Conservation (phyloP, 2,888 invertebrate species). For the Lysandra coridon region DNA sequence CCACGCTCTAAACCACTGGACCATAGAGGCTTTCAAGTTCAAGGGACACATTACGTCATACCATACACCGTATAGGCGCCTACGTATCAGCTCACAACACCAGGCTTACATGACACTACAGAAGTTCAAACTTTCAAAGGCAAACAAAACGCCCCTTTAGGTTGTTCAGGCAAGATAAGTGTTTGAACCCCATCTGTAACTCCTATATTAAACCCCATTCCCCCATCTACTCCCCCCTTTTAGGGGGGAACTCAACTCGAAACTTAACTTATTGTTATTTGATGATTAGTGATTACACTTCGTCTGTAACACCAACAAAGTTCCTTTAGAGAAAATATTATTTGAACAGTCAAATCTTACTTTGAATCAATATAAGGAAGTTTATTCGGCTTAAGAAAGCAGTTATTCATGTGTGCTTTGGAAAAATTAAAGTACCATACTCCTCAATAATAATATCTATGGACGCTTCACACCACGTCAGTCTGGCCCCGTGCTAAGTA, state of each 20-base stretch:
- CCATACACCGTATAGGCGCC: too few species aligned
- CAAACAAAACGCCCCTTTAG: slow-evolving; percentile 9
- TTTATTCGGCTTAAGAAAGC: not conserved
- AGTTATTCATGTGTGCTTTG: too few species aligned
- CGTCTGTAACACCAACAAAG: not conserved
- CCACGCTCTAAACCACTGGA: too few species aligned
- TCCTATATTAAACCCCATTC: too few species aligned
- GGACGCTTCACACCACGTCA: too few species aligned
- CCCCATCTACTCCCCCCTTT: not conserved
- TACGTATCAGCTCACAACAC: not conserved
- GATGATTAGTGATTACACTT: slow-evolving; percentile 17
- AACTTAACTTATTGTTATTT: slow-evolving; percentile 17
- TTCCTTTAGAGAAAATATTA: not conserved
- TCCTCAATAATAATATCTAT: too few species aligned
- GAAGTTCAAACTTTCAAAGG: not conserved
- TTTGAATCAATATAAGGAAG: not conserved
- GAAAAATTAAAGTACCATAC: too few species aligned
- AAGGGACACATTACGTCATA: too few species aligned
- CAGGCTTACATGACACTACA: not conserved
- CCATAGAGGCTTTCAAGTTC: too few species aligned
- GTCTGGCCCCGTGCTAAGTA: too few species aligned
- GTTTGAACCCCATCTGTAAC: not conserved
- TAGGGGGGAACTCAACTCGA: not conserved
- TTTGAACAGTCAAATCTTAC: not conserved
- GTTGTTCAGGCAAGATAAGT: not conserved